Evolutionary conservation across 1,140 invertebrate species (phyloP), one percentile per base, ranked within the genome.

Genomic region (Cephus cinctus): DNA sequence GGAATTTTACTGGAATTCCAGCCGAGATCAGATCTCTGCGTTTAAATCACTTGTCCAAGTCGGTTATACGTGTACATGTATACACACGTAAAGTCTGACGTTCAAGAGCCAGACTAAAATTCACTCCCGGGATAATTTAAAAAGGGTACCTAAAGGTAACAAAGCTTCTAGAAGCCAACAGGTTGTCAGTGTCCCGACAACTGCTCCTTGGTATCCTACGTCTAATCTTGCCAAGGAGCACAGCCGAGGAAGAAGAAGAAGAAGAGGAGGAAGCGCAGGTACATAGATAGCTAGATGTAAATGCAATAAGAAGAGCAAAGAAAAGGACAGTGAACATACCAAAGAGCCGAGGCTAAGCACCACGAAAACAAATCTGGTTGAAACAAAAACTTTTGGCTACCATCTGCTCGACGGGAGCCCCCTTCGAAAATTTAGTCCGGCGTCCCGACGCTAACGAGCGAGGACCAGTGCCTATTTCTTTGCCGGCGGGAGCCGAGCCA

Each of bases 331-430:
- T 14, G 9, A 18, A 34, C 18, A 9, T 18, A 18, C 19, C 35
- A 47, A 38, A 47, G 19, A 15, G 34, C 31, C 27, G 27, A 30
- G 22, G 38, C 27, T 36, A 4, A 15, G 20, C 54, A 56, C 54
- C 54, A 56, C 55, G 59, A 65, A 65, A 65, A 68, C 61, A 64
- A 68, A 65, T 65, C 63, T 62, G 57, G 31, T 51, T 60, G 59
- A 65, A 68, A 64, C 63, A 65, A 68, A 65, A 68, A 68, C 61
- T 59, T 51, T 58, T 60, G 53, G 54, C 63, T 62, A 58, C 65
- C 63, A 64, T 61, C 61, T 65, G 65, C 61, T 67, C 25, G 23
- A 25, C 38, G 40, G 23, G 23, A 43, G 23, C 16, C 14, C 18
- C 18, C 41, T n/a, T 40, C n/a, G 18, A 32, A 31, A 47, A 41